These are phyloP conservation scores for Myiotriccus ornatus DNA, from an alignment of 2,797 vertebrate genomes.

Conservation along the genomic window DNA sequence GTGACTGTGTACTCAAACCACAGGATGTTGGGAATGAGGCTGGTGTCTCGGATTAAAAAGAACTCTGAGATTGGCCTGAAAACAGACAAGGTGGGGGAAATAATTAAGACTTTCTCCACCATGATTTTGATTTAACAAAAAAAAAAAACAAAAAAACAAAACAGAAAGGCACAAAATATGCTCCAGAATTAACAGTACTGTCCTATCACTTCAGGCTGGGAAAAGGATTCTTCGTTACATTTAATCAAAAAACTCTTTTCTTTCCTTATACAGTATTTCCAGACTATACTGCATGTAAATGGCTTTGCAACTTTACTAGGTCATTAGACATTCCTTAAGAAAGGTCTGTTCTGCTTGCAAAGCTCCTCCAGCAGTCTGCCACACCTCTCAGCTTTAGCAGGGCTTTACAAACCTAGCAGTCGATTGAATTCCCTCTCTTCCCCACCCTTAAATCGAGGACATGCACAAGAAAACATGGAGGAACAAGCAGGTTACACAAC, in stretches of 20 bases:
- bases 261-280: background rate
- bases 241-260: background rate
- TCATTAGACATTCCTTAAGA: background rate
- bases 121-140: background rate
- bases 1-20: conserved; percentile 99
- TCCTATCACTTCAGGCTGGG: background rate
- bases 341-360: background rate
- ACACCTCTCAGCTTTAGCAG: background rate
- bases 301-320: background rate
- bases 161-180: background rate
- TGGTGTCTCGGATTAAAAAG: conserved; percentile 97
- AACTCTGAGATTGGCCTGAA: conserved; percentile 95
- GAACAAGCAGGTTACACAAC: background rate
- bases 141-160: background rate
- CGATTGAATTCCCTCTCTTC: background rate
- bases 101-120: background rate
- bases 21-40: conserved; percentile 97
- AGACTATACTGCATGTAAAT: background rate
- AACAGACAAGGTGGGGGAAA: background rate
- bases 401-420: background rate
- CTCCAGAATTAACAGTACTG: background rate
- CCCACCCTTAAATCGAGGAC: background rate
- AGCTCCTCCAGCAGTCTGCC: background rate
- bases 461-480: background rate
- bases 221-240: background rate